phyloP scores from a whole-genome alignment of 2,797 vertebrate genomes.

The Peromyscus attwateri region DNA sequence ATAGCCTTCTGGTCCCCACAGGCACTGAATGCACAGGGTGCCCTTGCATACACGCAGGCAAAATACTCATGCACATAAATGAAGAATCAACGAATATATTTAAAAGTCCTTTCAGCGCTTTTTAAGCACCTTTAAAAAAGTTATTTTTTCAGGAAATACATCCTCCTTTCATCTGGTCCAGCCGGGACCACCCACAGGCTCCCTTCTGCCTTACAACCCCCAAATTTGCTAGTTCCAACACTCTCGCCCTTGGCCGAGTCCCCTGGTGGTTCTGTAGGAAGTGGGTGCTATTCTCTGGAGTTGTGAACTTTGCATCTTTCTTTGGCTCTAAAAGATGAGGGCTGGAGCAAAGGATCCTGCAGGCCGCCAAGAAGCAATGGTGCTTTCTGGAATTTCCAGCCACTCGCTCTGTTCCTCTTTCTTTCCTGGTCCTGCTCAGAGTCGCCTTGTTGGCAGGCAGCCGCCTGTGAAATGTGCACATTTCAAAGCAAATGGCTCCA shows the following conservation, averaged over 20 bases:
- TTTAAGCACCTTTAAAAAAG: neutral
- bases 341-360: neutral
- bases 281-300: neutral
- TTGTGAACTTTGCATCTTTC: neutral
- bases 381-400: neutral
- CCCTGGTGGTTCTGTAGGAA: neutral
- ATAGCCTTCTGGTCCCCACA: neutral
- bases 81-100: neutral
- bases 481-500: conserved; percentile 77
- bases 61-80: neutral
- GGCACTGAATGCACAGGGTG: too few species aligned
- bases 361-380: neutral
- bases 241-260: neutral
- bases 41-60: neutral
- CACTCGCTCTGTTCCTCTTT: neutral
- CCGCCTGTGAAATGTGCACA: conserved; percentile 77
- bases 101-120: neutral
- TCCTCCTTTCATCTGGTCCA: neutral
- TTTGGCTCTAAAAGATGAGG: conserved; percentile 13
- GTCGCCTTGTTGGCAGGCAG: conserved; percentile 71
- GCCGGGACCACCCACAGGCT: accelerated
- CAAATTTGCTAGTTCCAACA: neutral
- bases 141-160: neutral
- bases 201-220: neutral
- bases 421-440: conserved; percentile 59